Base-by-base conservation (phyloP, 2,113 vertebrate species). In the Perca schrenkii region DNA sequence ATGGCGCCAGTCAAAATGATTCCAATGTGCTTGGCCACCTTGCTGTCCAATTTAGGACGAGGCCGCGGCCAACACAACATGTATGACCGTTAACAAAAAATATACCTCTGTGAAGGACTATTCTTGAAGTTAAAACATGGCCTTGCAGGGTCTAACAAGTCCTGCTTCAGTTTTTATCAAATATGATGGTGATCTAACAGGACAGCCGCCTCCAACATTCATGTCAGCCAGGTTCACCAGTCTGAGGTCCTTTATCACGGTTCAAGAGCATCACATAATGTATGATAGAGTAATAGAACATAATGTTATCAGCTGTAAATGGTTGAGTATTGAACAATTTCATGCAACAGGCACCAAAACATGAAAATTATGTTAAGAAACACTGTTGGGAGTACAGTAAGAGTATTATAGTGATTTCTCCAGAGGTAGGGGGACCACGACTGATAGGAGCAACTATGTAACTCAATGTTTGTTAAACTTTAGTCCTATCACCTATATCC, bases 1-100 rank as follows among this genome's bases (percentile, higher is more conserved):
- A 47, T 65, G 90, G 93, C 80, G 84, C 90, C 90, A 92, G 78
- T 69, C 53, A 28, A 91, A 79, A 77, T 53, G 11, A 72, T 40
- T 74, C 65, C 43, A 77, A 83, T 79, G 73, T 46, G 65, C 65
- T 58, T 15, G 16, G 61, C 74, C 15, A 43, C 53, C 69, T 47
- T 60, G 62, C 15, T 12, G 60, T 70, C 34, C 15, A 31, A 57
- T 58, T 63, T 2, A 70, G 74, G 47, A 75, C 63, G 62, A 84
- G 75, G 77, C 67, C 67, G 17, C 16, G 25, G 75, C 82, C 88
- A 88, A 86, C 79, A 60, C 77, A 88, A 75, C 50, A 88, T 52
- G 78, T 63, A 56, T 87, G 85, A 88, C 88, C 76, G 83, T 63
- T 79, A 77, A 66, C 78, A 47, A 74, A 28, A 84, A 88, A 83